phyloP scores from a whole-genome alignment of 2,797 vertebrate genomes.

The Poliocrania exsul region DNA sequence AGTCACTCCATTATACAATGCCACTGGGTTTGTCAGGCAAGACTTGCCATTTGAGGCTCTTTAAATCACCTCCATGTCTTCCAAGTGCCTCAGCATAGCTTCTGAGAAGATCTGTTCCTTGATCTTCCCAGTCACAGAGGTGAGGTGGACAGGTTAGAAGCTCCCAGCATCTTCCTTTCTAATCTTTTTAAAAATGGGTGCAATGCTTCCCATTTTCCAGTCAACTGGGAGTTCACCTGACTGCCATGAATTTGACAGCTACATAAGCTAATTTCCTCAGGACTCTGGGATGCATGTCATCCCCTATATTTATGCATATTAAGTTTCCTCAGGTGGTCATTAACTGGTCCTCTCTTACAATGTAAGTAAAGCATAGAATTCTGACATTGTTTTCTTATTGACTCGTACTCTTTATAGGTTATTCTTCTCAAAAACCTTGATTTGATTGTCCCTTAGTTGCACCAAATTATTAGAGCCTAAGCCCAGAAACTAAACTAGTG shows the following conservation, averaged over 20 bases:
- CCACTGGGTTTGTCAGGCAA: background rate
- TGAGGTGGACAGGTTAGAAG: accelerated
- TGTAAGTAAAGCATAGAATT: background rate
- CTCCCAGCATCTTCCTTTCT: background rate
- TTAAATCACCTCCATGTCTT: background rate
- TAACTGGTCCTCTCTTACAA: background rate
- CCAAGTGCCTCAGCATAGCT: background rate
- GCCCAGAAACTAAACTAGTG: background rate
- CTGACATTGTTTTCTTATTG: background rate
- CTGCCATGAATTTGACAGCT: background rate
- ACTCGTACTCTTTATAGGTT: background rate
- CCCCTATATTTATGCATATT: background rate
- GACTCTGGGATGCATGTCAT: background rate
- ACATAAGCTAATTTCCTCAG: background rate
- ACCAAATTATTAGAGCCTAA: background rate
- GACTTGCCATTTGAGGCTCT: background rate
- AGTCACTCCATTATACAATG: background rate
- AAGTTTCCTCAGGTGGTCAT: background rate
- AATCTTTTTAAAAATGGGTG: background rate
- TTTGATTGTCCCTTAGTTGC: background rate
- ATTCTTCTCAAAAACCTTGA: background rate
- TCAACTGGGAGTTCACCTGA: background rate
- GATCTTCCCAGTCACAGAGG: background rate
- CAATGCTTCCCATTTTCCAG: background rate
- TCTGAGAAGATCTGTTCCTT: background rate